Base-by-base conservation (phyloP, 2,113 vertebrate species). In the Plestiodon gilberti region DNA sequence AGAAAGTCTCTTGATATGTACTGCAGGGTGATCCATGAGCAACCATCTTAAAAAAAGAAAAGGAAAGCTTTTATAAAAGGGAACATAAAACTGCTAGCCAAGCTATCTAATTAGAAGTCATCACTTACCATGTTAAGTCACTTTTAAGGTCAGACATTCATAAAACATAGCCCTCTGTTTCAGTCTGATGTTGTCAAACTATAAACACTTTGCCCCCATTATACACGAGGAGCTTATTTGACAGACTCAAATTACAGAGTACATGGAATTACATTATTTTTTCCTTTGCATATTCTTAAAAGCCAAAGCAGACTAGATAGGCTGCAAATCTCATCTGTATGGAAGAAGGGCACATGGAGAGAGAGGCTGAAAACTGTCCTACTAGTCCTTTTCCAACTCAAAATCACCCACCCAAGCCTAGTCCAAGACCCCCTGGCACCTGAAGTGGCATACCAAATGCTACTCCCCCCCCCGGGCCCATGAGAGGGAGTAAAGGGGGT, bases 61-160 rank as follows among this genome's bases (percentile, higher is more conserved):
- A 35, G 48, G 67, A 1, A 11, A 28, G 67, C 0, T 23, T 69
- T 69, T 78, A 69, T 48, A 30, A 78, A 67, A 69, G 17, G 38
- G 23, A 64, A 48, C 15, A 40, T 22, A 83, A 75, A 62, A 23
- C 11, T 35, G n/a, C 35, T n/a, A 38, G 1, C 13, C 13, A 25
- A 48, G 30, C 14, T 4, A 25, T 55, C 14, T 76, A n/a, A 52
- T 28, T 35, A 0, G 4, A 52, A 13, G 82, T 59, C 83, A 40
- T 25, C 61, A 28, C 67, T 74, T 59, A 69, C 20, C 28, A 52
- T 28, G 52, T 15, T 83, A 81, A 86, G 23, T 3, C 84, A 3
- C 43, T 75, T 35, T 89, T 88, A 40, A 25, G 79, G 40, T 2
- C 20, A 35, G 61, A 1, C 78, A 75, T 0, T 0, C 22, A 14